Conservation (phyloP, 1,140 invertebrate species). For the Oryctes rhinoceros region DNA sequence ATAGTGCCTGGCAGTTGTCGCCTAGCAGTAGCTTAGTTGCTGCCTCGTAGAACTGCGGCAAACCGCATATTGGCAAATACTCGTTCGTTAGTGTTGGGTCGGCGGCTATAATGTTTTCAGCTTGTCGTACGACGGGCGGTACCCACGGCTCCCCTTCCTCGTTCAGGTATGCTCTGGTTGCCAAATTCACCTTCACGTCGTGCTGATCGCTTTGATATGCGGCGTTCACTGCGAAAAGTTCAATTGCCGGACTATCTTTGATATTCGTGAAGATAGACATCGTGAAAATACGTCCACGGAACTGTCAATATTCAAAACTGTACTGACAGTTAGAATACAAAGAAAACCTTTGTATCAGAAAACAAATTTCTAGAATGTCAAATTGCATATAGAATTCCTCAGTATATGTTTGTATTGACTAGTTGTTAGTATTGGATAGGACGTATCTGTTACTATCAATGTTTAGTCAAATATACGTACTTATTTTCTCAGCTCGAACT, state of each 20-base stretch:
- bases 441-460: too few species aligned
- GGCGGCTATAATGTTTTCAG: conserved; percentile 80
- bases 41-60: conserved; percentile 81
- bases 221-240: conserved; percentile 89
- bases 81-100: conserved; percentile 90
- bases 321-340: too few species aligned
- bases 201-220: conserved; percentile 68
- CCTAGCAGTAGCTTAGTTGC: conserved; percentile 88
- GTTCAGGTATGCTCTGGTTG: conserved; percentile 85
- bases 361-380: too few species aligned
- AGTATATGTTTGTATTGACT: too few species aligned
- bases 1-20: conserved; percentile 75
- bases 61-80: conserved; percentile 91
- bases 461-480: too few species aligned
- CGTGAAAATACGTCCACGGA: too few species aligned
- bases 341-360: too few species aligned
- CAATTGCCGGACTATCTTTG: conserved; percentile 85
- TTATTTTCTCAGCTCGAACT: too few species aligned
- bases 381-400: too few species aligned
- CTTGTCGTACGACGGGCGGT: conserved; percentile 89
- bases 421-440: too few species aligned
- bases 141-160: conserved; percentile 95
- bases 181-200: conserved; percentile 1
- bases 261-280: conserved; percentile 71
- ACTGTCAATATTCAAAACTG: too few species aligned